Evolutionary conservation across 2,888 invertebrate genomes (phyloP), one percentile per base, ranked within the genome.

Genomic region (Mesodorylaimus sp.): DNA sequence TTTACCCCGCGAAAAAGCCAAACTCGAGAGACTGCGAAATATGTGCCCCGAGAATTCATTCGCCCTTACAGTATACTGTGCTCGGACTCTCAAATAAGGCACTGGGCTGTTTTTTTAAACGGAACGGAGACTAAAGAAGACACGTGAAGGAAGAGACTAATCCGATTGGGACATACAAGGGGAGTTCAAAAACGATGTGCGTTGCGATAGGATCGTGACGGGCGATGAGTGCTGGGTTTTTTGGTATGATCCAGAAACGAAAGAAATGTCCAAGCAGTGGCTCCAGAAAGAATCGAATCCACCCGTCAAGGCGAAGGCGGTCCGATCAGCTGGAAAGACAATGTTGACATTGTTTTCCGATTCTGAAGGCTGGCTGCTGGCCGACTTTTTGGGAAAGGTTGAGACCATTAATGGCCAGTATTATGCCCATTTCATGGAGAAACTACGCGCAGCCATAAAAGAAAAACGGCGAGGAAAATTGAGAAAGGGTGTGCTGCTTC

Each of bases 161-260:
- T n/a, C n/a, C n/a, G n/a, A n/a, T n/a, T n/a, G n/a, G n/a, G n/a
- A n/a, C n/a, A n/a, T n/a, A n/a, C n/a, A n/a, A n/a, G n/a, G n/a
- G n/a, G n/a, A n/a, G n/a, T n/a, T n/a, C n/a, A n/a, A n/a, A n/a
- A n/a, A n/a, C n/a, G n/a, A n/a, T n/a, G n/a, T n/a, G n/a, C n/a
- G n/a, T n/a, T 26, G 26, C 52, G 59, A 56, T 54, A 55, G 61
- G 39, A 59, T 60, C 43, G 55, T 67, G 32, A 65, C 63, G 50
- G 58, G 63, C 13, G 65, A 66, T 57, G 61, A 67, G 61, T 66
- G 62, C 44, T 65, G 61, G 62, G 57, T 66, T 43, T n/a, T n/a
- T 43, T 43, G 44, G 44, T 26, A 43, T 26, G 44, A 26, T 21
- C 27, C 27, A 7, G 44, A 26, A 43, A 43, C 27, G 5, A 43